Evolutionary conservation across 2,113 vertebrate genomes (phyloP), one percentile per base, ranked within the genome.

Genomic region (Menura novaehollandiae): DNA sequence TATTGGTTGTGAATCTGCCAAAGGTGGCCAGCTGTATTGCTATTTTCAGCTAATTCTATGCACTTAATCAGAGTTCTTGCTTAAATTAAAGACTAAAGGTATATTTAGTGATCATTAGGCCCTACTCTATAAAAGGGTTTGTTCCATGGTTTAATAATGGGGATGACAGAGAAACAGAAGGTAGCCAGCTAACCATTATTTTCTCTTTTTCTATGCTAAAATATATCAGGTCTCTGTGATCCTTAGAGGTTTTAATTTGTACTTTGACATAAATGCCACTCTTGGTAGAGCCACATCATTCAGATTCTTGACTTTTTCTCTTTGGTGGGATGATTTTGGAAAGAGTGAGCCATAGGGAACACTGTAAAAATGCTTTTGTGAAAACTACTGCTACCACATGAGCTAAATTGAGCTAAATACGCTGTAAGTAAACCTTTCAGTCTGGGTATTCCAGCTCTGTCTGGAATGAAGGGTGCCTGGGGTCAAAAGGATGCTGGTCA

Each of bases 11-110:
- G 73, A 87, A 88, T 93, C 76, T 97, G 93, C 95, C 91, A 96
- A 91, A 96, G 94, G 94, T 97, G 93, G 72, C 90, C 94, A 95
- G 87, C 95, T 97, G 84, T 85, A 96, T 88, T 95, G 85, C 95
- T 97, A 91, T 97, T 97, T 97, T 95, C 64, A 91, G 93, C 64
- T 97, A 88, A 90, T 97, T 92, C 76, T 69, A 22, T 85, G 81
- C 68, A 89, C 91, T 97, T 93, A 95, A 88, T 92, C 76, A 81
- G 91, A 93, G 72, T 78, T 94, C 90, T 77, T 19, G 6, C 78
- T 86, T 92, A 96, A 96, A 92, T 97, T 95, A 95, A 95, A 97
- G 92, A 91, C 84, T 73, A 35, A 87, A 95, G 85, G 68, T 96
- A 83, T 94, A 77, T 91, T 97, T 95, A 97, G 75, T 80, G 86